These are phyloP conservation scores for Phoebastria nigripes DNA, from an alignment of 2,797 vertebrate genomes.

Conservation along the genomic window DNA sequence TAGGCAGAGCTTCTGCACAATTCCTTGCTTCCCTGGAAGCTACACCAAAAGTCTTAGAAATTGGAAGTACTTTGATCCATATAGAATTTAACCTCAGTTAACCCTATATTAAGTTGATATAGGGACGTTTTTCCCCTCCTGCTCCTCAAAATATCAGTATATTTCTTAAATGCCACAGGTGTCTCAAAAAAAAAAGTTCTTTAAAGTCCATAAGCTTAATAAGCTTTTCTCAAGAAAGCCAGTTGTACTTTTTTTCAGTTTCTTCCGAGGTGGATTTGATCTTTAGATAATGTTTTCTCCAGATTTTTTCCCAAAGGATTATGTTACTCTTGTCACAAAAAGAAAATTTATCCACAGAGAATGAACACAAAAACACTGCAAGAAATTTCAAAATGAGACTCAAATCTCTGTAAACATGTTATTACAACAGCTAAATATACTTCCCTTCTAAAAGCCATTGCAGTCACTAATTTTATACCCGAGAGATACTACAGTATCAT, in stretches of 20 bases:
- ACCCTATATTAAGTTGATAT: neutral
- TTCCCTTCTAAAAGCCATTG: neutral
- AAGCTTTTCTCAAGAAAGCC: neutral
- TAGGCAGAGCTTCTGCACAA: neutral
- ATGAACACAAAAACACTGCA: neutral
- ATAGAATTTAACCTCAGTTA: neutral
- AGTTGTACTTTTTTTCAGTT: neutral
- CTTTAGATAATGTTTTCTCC: neutral
- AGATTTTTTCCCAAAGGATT: neutral
- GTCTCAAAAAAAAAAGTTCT: neutral
- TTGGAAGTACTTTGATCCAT: neutral
- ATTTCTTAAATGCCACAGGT: neutral
- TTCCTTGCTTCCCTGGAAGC: neutral
- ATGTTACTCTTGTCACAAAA: neutral
- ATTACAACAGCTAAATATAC: neutral
- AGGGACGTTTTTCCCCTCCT: neutral
- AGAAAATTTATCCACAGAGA: neutral
- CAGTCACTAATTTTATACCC: neutral
- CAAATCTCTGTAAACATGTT: neutral
- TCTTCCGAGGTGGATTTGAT: neutral
- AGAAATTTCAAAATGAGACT: neutral
- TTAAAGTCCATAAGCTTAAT: neutral
- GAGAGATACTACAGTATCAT: neutral
- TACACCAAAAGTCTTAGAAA: neutral
- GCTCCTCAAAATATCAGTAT: neutral